These are phyloP conservation scores for Galleria mellonella DNA, from an alignment of 1,140 invertebrate genomes.

Conservation along the genomic window DNA sequence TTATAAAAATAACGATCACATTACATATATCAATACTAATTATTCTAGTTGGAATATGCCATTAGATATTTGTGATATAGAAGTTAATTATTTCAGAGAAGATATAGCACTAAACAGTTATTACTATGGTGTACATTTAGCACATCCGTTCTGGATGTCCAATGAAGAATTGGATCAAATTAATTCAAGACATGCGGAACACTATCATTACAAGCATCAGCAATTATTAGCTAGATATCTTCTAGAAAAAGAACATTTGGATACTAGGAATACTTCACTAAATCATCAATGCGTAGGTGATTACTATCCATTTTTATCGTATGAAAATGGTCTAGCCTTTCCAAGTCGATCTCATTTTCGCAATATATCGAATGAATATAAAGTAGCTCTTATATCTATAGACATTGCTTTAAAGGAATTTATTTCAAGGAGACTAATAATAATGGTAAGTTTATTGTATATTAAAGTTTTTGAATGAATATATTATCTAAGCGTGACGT, in stretches of 20 bases:
- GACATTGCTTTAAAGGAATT: constrained; percentile 55
- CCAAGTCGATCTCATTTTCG: constrained; percentile 33
- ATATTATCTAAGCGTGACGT: too few species aligned
- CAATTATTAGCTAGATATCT: constrained; percentile 79
- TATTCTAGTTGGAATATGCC: constrained; percentile 74
- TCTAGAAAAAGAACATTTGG: constrained; percentile 76
- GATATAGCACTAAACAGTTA: constrained; percentile 82
- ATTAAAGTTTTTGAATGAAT: too few species aligned
- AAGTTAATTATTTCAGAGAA: constrained; percentile 83
- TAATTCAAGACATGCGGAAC: constrained; percentile 76
- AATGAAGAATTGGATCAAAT: constrained; percentile 72
- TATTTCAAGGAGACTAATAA: constrained; percentile 45
- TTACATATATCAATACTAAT: constrained; percentile 63
- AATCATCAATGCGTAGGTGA: constrained; percentile 29
- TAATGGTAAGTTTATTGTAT: constrained; percentile 35
- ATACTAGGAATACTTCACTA: constrained; percentile 13
- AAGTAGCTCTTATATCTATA: constrained; percentile 35
- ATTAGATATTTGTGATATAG: constrained; percentile 74
- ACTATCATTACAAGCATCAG: constrained; percentile 76
- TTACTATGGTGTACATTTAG: constrained; percentile 80
- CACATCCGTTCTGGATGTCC: constrained; percentile 80
- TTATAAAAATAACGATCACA: constrained; percentile 30
- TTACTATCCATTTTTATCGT: constrained; percentile 43
- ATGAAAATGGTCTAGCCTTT: constrained; percentile 59
- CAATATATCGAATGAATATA: constrained; percentile 16